phyloP scores from a whole-genome alignment of 1,140 invertebrate genomes.

The Arctopsyche grandis region DNA sequence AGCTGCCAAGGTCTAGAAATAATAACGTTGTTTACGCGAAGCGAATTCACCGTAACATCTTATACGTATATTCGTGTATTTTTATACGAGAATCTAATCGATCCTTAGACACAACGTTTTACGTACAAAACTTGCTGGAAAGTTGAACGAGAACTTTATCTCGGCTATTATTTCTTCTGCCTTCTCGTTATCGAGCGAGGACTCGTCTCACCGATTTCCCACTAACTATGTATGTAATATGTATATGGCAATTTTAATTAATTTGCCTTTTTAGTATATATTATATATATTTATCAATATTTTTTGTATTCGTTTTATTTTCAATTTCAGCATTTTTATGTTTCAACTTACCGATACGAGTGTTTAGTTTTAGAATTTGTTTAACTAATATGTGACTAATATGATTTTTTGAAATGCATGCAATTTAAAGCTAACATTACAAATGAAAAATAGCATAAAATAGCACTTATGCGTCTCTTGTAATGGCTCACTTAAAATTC shows the following conservation, averaged over 20 bases:
- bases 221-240: no score
- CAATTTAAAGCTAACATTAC: no score
- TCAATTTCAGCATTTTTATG: background rate
- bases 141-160: conserved; percentile 4
- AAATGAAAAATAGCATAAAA: no score
- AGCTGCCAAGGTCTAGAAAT: conserved; percentile 15
- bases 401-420: no score
- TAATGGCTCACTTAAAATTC: no score
- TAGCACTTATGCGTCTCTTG: no score
- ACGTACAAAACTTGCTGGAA: background rate
- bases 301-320: background rate
- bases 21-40: conserved; percentile 28
- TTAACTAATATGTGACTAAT: no score
- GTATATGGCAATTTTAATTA: no score
- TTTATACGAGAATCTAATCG: conserved; percentile 4
- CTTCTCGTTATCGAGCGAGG: no score
- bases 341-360: no score
- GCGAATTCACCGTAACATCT: background rate
- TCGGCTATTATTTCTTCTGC: conserved; percentile 11
- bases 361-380: no score
- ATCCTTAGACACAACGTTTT: conserved; percentile 5
- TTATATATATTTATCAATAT: background rate
- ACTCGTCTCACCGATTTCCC: no score
- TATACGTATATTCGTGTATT: background rate
- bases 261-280: background rate